phyloP scores from a whole-genome alignment of 1,140 invertebrate species.

The Lucilia sericata region DNA sequence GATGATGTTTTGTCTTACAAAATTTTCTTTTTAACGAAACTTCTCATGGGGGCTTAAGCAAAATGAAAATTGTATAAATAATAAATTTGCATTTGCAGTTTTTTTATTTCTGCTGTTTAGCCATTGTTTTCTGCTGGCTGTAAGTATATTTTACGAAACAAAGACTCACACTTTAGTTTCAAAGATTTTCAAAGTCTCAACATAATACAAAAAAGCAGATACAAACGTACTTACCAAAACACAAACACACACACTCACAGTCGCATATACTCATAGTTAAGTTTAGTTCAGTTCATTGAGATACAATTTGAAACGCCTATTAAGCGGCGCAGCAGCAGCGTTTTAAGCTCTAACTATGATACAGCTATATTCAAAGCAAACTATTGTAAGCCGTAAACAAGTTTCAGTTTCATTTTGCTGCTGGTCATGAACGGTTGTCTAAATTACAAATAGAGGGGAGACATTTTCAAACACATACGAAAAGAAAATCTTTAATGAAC shows the following conservation, averaged over 20 bases:
- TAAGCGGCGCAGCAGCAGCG: not conserved
- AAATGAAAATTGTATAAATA: not conserved
- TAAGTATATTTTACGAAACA: constrained; percentile 33
- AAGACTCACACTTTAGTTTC: constrained; percentile 18
- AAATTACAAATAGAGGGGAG: constrained; percentile 3
- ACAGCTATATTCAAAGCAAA: not conserved
- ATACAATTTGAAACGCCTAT: constrained; percentile 33
- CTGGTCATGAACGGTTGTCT: constrained; percentile 43
- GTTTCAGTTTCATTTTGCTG: constrained; percentile 43
- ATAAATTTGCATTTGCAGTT: constrained; percentile 38
- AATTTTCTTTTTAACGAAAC: not conserved
- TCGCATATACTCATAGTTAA: not conserved
- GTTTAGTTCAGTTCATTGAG: not conserved
- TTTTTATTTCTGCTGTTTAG: not conserved
- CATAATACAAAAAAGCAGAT: not conserved
- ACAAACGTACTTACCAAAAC: not conserved
- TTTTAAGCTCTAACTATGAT: constrained; percentile 21
- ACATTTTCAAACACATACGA: not conserved
- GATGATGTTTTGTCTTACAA: not conserved
- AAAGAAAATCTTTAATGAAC: not conserved
- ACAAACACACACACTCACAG: not conserved
- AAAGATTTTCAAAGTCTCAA: constrained; percentile 31
- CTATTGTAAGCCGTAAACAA: constrained; percentile 28
- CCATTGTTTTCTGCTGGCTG: constrained; percentile 1
- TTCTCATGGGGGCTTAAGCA: not conserved